phyloP scores from a whole-genome alignment of 2,888 invertebrate species.

The Aphodius granarius region DNA sequence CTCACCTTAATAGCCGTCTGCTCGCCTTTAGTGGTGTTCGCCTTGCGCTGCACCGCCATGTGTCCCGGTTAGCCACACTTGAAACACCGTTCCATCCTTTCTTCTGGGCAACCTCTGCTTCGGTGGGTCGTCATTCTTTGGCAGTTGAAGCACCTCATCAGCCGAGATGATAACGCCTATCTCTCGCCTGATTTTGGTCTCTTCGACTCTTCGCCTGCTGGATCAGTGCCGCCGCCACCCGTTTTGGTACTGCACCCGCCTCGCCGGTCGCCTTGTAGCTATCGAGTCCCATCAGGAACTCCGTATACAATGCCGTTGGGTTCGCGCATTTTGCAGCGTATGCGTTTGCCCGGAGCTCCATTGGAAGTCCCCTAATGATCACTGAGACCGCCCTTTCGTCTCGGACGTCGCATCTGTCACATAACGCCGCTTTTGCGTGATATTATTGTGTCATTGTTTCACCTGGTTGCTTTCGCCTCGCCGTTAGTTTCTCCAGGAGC shows the following conservation, averaged over 20 bases:
- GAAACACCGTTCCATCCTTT: neutral
- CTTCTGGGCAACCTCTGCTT: constrained; percentile 1
- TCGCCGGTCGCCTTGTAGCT: constrained; percentile 21
- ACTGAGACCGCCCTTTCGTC: constrained; percentile 20
- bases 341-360: constrained; percentile 25
- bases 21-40: too few species aligned
- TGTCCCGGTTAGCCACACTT: neutral
- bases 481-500: constrained; percentile 37
- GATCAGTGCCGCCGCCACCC: neutral
- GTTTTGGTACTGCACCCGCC: too few species aligned
- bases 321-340: constrained; percentile 20
- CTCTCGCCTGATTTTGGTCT: too few species aligned
- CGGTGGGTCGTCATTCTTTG: neutral
- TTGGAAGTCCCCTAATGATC: constrained; percentile 21
- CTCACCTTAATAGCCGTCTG: neutral
- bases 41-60: too few species aligned
- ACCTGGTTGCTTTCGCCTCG: constrained; percentile 31
- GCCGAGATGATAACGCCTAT: neutral
- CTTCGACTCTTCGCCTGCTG: too few species aligned
- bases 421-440: constrained; percentile 36
- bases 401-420: constrained; percentile 1
- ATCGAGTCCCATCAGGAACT: constrained; percentile 22
- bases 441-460: constrained; percentile 41
- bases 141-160: neutral
- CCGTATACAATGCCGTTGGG: constrained; percentile 18